phyloP scores from a whole-genome alignment of 2,113 vertebrate species.

The Serinus canaria region DNA sequence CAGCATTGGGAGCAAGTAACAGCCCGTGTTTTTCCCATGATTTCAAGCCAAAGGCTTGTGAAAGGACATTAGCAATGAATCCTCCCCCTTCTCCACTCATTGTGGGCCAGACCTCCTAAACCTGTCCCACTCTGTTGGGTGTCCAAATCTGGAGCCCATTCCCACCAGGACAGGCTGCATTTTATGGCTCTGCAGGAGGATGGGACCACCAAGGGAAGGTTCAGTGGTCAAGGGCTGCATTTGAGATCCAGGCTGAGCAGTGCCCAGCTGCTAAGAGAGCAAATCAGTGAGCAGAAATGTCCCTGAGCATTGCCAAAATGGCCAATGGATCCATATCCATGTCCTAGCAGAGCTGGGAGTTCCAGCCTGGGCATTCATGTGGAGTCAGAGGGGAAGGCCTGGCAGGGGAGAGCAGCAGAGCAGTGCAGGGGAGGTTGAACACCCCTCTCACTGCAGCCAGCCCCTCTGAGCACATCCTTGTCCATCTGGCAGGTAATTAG shows the following conservation, averaged over 20 bases:
- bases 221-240: not conserved
- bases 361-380: not conserved
- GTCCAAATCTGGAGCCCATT: not conserved
- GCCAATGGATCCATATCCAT: rapidly evolving
- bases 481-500: not conserved
- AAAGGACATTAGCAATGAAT: not conserved
- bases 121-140: not conserved
- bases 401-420: not conserved
- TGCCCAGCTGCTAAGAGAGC: not conserved
- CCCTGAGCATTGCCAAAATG: not conserved
- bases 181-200: not conserved
- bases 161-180: not conserved
- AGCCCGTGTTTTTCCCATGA: not conserved
- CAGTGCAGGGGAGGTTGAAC: not conserved
- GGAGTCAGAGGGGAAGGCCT: not conserved
- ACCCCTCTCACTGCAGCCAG: not conserved
- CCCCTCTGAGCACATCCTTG: not conserved
- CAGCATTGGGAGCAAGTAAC: not conserved
- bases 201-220: not conserved
- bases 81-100: not conserved
- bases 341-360: not conserved
- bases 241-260: not conserved
- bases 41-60: not conserved
- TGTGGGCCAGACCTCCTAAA: not conserved
- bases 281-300: not conserved